Conservation (phyloP, 1,140 invertebrate species). For the Subanguina moxae region DNA sequence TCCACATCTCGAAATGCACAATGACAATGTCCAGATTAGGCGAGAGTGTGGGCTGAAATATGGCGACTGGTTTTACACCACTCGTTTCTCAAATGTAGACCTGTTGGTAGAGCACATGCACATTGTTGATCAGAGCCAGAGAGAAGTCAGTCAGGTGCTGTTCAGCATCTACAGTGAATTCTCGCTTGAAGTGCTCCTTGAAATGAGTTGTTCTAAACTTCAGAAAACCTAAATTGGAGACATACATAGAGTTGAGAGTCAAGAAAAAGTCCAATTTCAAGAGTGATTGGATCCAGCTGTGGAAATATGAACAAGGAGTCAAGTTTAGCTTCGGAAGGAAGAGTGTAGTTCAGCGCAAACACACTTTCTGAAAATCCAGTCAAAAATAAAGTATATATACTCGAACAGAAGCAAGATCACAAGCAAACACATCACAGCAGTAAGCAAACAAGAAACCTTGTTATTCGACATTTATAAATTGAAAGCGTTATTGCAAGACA, state of each 20-base stretch:
- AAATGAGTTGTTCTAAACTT: too few relatives aligned
- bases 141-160: conserved; percentile 57
- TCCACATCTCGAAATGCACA: conserved; percentile 59
- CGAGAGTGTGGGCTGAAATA: conserved; percentile 49
- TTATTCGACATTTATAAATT: too few relatives aligned
- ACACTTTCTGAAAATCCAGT: conserved; percentile 19
- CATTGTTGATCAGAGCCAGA: conserved; percentile 57
- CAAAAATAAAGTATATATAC: too few relatives aligned
- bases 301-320: conserved; percentile 59
- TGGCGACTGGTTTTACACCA: too few relatives aligned
- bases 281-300: conserved; percentile 58
- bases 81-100: too few relatives aligned
- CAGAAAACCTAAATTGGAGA: too few relatives aligned
- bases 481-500: too few relatives aligned
- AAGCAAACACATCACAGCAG: too few relatives aligned
- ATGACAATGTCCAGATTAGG: conserved; percentile 59
- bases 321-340: conserved; percentile 50
- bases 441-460: too few relatives aligned
- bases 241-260: conserved; percentile 48
- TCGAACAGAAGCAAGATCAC: too few relatives aligned
- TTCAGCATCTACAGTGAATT: conserved; percentile 52
- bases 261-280: conserved; percentile 57
- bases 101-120: conserved; percentile 56
- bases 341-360: conserved; percentile 51
- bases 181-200: conserved; percentile 52